These are phyloP conservation scores for Rhinichthys klamathensis DNA, from an alignment of 2,113 vertebrate species.

Conservation along the genomic window DNA sequence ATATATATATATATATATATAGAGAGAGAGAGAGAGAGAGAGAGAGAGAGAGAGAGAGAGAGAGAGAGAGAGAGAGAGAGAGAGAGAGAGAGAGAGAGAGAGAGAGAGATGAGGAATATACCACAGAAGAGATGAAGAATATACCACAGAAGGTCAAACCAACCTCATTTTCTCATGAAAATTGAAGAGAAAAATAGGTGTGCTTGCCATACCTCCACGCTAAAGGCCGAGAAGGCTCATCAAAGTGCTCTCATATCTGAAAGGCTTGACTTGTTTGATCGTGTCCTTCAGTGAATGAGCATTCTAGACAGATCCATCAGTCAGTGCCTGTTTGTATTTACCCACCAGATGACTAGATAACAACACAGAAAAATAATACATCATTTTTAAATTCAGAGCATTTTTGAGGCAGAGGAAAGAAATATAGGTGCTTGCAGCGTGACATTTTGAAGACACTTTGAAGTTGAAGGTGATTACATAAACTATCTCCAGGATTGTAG, in stretches of 20 bases:
- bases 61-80: too few relatives aligned
- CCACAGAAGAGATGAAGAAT: background rate
- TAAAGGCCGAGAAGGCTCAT: slow-evolving; percentile 25
- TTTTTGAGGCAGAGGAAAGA: background rate
- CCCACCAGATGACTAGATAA: background rate
- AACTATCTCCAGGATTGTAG: background rate
- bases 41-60: too few relatives aligned
- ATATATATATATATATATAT: too few relatives aligned
- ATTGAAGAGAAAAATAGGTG: slow-evolving; percentile 3
- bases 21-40: too few relatives aligned
- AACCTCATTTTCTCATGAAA: slow-evolving; percentile 13
- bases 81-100: too few relatives aligned
- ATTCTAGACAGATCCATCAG: background rate
- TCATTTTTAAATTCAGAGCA: background rate
- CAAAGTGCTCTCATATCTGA: slow-evolving; percentile 24
- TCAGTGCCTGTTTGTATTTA: slow-evolving; percentile 5
- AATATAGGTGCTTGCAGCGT: background rate
- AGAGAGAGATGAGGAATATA: too few relatives aligned
- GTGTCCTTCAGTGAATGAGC: slow-evolving; percentile 27
- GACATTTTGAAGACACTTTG: background rate
- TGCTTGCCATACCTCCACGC: background rate
- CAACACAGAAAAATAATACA: background rate
- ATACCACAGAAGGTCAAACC: slow-evolving; percentile 21
- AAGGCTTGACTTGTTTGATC: slow-evolving; percentile 3
- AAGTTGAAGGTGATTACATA: slow-evolving; percentile 21